Percentiles rank a stretch among this genome's conserved stretches.
Conservation (phyloP, 2,797 vertebrate genomes). For the Syncerus caffer region DNA sequence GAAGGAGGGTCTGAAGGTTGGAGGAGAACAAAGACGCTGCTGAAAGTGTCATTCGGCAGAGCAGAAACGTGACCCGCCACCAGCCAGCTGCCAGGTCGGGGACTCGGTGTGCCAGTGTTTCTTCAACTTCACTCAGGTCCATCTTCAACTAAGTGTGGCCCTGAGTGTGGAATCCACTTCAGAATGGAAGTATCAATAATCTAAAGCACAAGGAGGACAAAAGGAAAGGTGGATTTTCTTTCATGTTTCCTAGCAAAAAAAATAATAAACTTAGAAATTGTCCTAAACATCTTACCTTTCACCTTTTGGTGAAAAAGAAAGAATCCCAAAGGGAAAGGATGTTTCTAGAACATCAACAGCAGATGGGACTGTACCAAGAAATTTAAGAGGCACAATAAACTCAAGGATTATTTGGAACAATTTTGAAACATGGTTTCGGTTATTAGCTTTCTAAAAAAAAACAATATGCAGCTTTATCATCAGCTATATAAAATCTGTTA, state of each 20-base stretch:
- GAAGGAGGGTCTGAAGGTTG: background rate
- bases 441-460: background rate
- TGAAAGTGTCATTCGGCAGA: background rate
- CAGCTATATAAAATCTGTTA: background rate
- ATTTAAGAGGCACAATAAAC: background rate
- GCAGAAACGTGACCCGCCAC: accelerated
- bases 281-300: background rate
- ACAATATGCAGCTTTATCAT: background rate
- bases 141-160: accelerated
- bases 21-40: background rate
- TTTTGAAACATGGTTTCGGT: background rate
- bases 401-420: background rate
- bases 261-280: background rate
- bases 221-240: background rate
- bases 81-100: background rate
- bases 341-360: background rate
- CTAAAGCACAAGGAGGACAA: background rate
- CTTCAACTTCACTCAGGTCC: background rate
- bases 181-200: background rate
- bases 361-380: background rate
- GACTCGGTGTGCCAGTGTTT: accelerated
- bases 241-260: background rate
- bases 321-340: background rate
- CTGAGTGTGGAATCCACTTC: background rate
- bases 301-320: background rate